Evolutionary conservation across 2,113 vertebrate genomes (phyloP).

Genomic region (Candoia aspera): DNA sequence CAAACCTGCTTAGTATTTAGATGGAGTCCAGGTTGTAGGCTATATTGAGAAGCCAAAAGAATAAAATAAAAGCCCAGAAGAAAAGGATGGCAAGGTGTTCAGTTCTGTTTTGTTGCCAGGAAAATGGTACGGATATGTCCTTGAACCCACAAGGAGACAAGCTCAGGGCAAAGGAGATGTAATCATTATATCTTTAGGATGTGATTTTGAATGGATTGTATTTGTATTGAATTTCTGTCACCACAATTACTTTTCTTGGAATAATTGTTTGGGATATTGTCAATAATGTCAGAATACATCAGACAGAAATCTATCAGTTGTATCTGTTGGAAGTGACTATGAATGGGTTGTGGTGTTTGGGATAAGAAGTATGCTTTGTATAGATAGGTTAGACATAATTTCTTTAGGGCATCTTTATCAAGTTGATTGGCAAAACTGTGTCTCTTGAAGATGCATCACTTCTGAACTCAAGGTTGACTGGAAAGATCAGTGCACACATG

Average conservation of each 20-base stretch:
- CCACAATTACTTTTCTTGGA: background rate
- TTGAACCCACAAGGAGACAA: background rate
- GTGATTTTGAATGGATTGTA: background rate
- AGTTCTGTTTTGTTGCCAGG: background rate
- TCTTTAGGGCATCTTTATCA: background rate
- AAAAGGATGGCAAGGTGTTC: background rate
- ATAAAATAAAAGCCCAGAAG: background rate
- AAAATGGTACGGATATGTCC: background rate
- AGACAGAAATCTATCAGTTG: background rate
- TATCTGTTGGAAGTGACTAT: background rate
- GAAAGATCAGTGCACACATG: background rate
- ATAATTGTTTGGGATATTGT: background rate
- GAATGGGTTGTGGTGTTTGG: background rate
- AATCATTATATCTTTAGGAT: background rate
- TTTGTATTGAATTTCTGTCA: background rate
- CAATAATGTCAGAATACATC: background rate
- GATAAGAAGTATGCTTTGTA: background rate
- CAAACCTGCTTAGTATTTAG: background rate
- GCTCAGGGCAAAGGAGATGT: background rate
- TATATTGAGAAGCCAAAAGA: background rate
- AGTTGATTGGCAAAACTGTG: background rate
- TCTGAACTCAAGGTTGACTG: background rate
- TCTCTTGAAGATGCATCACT: background rate
- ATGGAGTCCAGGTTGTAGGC: background rate
- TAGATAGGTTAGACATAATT: background rate